A percentile compares a stretch with the other conserved stretches of the same genome.
phyloP scores from a whole-genome alignment of 2,797 vertebrate species.

The Champsocephalus gunnari region DNA sequence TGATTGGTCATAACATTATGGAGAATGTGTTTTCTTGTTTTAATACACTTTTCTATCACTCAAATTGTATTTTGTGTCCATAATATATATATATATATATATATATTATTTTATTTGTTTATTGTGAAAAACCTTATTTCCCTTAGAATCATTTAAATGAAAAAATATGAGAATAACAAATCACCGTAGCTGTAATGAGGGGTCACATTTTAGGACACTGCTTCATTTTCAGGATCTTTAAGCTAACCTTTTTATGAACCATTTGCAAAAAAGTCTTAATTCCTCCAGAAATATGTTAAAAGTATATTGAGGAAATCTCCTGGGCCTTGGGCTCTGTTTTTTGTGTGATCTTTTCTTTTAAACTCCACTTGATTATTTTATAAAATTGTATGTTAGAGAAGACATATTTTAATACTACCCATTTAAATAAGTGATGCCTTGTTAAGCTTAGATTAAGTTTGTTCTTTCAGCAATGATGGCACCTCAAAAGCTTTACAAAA shows the following conservation, averaged over 20 bases:
- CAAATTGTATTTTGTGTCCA: too few species aligned
- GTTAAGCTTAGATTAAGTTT: slow-evolving; percentile 8
- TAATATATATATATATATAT: too few species aligned
- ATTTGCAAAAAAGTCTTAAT: neutral
- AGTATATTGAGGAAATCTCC: neutral
- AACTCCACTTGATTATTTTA: neutral
- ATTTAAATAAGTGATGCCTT: neutral
- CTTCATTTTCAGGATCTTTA: neutral
- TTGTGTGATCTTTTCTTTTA: neutral
- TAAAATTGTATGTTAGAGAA: neutral
- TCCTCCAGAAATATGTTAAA: neutral
- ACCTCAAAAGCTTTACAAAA: slow-evolving; percentile 28
- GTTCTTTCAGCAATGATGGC: slow-evolving; percentile 16
- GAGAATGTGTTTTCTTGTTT: neutral
- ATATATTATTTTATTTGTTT: too few species aligned
- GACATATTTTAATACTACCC: neutral
- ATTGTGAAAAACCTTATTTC: too few species aligned
- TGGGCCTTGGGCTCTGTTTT: neutral
- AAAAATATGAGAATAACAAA: neutral
- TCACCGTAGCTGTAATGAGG: neutral
- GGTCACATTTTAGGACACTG: slow-evolving; percentile 1
- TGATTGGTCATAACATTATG: neutral
- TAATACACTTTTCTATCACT: neutral
- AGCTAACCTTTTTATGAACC: neutral
- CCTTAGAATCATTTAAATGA: neutral